A percentile compares a stretch with the other conserved stretches of the same genome.
phyloP scores from a whole-genome alignment of 2,888 invertebrate species.

The Andrena marginata region DNA sequence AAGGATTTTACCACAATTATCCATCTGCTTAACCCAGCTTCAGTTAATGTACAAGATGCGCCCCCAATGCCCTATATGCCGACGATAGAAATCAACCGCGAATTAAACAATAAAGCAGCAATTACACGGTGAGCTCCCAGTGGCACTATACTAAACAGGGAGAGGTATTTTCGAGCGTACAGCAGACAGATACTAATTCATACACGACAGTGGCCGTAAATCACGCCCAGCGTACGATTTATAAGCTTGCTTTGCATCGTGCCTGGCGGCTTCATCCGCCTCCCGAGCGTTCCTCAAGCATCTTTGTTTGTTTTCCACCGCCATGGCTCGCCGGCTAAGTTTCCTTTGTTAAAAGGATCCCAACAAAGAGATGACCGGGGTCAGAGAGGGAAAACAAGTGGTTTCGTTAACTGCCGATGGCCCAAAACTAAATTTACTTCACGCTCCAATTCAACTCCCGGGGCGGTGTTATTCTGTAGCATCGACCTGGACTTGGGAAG shows the following conservation, averaged over 20 bases:
- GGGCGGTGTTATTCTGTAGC: not conserved
- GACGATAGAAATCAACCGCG: not conserved
- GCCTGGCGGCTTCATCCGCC: conserved; percentile 32
- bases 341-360: conserved; percentile 20
- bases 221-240: conserved; percentile 21
- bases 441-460: conserved; percentile 1
- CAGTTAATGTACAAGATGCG: not conserved
- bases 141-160: not conserved
- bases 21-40: not conserved
- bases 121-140: not conserved
- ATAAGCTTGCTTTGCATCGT: conserved; percentile 48
- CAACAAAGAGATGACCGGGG: not conserved
- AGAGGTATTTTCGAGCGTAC: not conserved
- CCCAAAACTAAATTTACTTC: conserved; percentile 5
- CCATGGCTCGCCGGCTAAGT: not conserved
- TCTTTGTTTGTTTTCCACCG: conserved; percentile 15
- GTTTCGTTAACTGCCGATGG: not conserved
- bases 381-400: not conserved
- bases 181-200: conserved; percentile 6
- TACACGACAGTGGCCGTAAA: conserved; percentile 1
- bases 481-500: not conserved
- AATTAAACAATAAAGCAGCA: not conserved
- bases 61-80: too few species aligned
- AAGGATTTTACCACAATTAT: not conserved
- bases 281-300: conserved; percentile 5